Evolutionary conservation across 2,113 vertebrate species (phyloP).

Genomic region (Galeopterus variegatus): DNA sequence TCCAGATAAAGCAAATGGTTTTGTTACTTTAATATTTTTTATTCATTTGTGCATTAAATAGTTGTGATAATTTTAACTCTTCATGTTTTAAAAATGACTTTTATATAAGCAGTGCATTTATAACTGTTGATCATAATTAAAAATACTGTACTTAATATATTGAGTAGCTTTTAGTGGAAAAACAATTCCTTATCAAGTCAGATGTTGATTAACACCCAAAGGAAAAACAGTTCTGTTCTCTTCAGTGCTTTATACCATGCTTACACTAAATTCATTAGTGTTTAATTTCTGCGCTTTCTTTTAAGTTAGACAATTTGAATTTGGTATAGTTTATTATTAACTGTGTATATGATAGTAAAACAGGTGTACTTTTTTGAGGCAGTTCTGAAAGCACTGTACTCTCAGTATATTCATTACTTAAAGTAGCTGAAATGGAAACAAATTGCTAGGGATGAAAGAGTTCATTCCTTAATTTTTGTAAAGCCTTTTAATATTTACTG

Average conservation of each 20-base stretch:
- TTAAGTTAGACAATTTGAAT: constrained; percentile 19
- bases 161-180: constrained; percentile 18
- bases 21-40: constrained; percentile 60
- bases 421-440: constrained; percentile 55
- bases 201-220: not conserved
- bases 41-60: constrained; percentile 47
- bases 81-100: constrained; percentile 69
- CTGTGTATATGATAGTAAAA: not conserved
- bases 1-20: constrained; percentile 73
- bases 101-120: constrained; percentile 39
- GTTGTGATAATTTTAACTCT: constrained; percentile 64
- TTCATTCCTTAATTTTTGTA: constrained; percentile 24
- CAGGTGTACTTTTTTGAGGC: not conserved
- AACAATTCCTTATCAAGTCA: constrained; percentile 48
- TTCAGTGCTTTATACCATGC: constrained; percentile 5
- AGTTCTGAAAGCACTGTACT: constrained; percentile 13
- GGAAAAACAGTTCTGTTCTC: not conserved
- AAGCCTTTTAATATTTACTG: constrained; percentile 58
- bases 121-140: constrained; percentile 24
- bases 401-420: constrained; percentile 29
- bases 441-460: not conserved
- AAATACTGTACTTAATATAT: constrained; percentile 21
- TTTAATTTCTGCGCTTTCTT: constrained; percentile 21
- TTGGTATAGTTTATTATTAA: not conserved
- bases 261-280: not conserved